Evolutionary conservation across 2,113 vertebrate species (phyloP).

Genomic region (Alces alces): DNA sequence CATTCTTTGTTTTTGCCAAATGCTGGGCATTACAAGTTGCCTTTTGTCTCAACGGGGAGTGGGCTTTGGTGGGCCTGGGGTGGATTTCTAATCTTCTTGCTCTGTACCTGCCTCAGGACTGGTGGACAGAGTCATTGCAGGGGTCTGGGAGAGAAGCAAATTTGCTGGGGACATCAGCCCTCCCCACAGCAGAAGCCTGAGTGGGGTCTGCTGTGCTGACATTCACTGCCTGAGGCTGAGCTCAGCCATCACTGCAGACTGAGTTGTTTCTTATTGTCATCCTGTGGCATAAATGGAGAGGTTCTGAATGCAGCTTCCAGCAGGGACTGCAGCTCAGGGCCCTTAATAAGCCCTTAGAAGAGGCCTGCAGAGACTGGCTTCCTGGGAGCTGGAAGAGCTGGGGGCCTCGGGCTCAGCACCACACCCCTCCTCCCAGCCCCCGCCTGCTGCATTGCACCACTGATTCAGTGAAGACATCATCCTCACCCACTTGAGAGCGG

Average conservation of each 20-base stretch:
- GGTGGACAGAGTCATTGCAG: neutral
- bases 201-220: neutral
- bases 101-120: neutral
- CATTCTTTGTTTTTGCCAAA: conserved; percentile 56
- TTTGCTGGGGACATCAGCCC: neutral
- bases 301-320: neutral
- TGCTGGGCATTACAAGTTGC: conserved; percentile 25
- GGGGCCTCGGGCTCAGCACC: neutral
- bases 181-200: neutral
- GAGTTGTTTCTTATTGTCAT: conserved; percentile 19
- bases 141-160: neutral
- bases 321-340: neutral
- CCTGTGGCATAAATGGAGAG: neutral
- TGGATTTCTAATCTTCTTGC: neutral
- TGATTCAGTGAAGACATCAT: conserved; percentile 83
- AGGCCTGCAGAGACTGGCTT: neutral
- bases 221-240: neutral
- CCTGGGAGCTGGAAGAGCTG: neutral
- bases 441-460: conserved; percentile 86
- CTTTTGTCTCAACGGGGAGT: neutral
- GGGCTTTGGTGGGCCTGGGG: neutral
- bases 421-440: conserved; percentile 34
- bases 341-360: neutral
- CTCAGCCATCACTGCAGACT: neutral
- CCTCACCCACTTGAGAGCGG: conserved; percentile 79